Evolutionary conservation across 2,888 invertebrate species (phyloP), one percentile per base, ranked within the genome.

Genomic region (Pachycephus smyrnensis): DNA sequence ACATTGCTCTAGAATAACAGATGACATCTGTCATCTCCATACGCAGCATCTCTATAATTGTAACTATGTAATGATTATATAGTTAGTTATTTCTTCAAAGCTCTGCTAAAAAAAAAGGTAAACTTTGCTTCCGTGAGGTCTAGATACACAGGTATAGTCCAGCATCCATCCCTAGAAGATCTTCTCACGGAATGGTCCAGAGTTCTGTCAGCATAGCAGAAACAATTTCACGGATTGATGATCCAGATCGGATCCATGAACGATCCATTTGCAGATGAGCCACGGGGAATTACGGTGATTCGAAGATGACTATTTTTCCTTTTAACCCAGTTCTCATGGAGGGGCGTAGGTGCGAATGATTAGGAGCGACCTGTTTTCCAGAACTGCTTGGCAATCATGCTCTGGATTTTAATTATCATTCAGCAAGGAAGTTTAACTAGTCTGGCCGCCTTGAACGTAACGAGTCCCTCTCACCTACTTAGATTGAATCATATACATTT

Each of bases 221-320:
- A 79, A 83, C 80, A 78, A 86, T 87, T 86, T 85, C 83, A 84
- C 83, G 82, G 84, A 83, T 83, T 84, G 84, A 85, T 86, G 86
- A 85, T 84, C 82, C 85, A 84, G 80, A 79, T 83, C 85, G 79
- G 80, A 84, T 84, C 78, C 78, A 84, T 79, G 76, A 82, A 82
- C 40, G 71, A 31, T 71, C 30, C 15, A 71, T 71, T 71, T 30
- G 31, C 71, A 33, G 71, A 71, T 33, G 12, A 30, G 4, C 32
- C 32, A 12, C 15, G 31, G 71, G 23, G 15, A 71, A 33, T 32
- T 71, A 30, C 71, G 40, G 23, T 23, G 23, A 55, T 55, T 55
- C 40, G 23, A 9, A 9, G 80, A 76, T 77, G 75, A 76, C 80
- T 33, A 76, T 73, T 73, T 75, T 78, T 83, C 75, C 80, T 84